A percentile compares a stretch with the other conserved stretches of the same genome.
These are phyloP conservation scores for Lasiurus borealis DNA, from an alignment of 2,113 vertebrate species.

Conservation along the genomic window DNA sequence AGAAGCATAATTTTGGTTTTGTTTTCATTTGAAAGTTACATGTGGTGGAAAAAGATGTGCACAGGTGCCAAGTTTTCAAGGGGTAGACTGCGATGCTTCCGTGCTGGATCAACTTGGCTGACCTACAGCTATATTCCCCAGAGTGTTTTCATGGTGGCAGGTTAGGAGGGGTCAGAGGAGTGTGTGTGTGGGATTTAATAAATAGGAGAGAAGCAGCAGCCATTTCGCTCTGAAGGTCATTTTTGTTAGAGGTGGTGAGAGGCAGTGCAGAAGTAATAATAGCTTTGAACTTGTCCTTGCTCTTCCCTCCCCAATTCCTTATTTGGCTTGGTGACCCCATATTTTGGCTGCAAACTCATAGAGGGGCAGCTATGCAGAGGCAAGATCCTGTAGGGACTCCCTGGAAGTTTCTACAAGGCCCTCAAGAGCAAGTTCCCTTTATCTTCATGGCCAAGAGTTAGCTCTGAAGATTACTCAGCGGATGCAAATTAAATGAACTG, in stretches of 20 bases:
- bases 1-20: not conserved
- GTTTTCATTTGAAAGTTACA: constrained; percentile 4
- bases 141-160: not conserved
- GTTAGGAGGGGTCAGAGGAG: not conserved
- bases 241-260: not conserved
- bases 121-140: not conserved
- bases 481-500: not conserved
- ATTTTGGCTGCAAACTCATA: not conserved
- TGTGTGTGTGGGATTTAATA: not conserved
- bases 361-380: not conserved
- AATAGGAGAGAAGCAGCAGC: accelerated
- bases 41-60: not conserved
- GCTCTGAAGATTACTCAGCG: not conserved
- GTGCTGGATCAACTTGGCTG: not conserved
- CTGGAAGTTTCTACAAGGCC: not conserved
- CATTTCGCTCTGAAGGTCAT: not conserved
- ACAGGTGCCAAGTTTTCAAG: not conserved
- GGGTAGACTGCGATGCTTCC: not conserved
- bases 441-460: accelerated
- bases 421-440: not conserved
- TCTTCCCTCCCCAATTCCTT: not conserved
- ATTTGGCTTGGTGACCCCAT: too few species aligned
- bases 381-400: accelerated
- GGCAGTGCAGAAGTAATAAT: not conserved
- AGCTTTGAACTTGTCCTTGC: not conserved